A percentile compares a stretch with the other conserved stretches of the same genome.
phyloP scores from a whole-genome alignment of 2,888 invertebrate genomes.

The Geotrupes spiniger region DNA sequence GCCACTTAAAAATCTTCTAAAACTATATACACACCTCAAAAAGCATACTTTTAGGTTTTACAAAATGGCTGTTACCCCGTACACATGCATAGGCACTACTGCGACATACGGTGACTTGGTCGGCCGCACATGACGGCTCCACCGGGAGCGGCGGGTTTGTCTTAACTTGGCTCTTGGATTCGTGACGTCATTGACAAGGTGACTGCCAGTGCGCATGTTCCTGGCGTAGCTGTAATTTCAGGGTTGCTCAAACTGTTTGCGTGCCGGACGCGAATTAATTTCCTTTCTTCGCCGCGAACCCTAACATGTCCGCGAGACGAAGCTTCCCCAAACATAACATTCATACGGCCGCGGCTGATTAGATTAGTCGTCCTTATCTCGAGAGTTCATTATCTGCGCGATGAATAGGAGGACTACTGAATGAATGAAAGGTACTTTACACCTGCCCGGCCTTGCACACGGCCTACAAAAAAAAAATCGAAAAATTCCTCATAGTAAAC shows the following conservation, averaged over 20 bases:
- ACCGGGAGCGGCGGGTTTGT: constrained; percentile 33
- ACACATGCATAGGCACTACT: constrained; percentile 41
- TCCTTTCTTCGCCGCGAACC: too few relatives aligned
- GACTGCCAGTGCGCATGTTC: constrained; percentile 37
- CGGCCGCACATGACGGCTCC: constrained; percentile 21
- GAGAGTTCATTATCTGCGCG: too few relatives aligned
- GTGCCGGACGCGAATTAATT: not conserved
- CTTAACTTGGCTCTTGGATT: constrained; percentile 28
- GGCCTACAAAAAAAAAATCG: too few relatives aligned
- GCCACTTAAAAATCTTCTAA: constrained; percentile 45
- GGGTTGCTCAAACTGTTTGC: constrained; percentile 35
- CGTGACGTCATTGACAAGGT: constrained; percentile 48
- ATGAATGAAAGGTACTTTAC: too few relatives aligned
- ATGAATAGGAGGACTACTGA: too few relatives aligned
- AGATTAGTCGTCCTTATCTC: too few relatives aligned
- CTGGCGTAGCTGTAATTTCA: constrained; percentile 25
- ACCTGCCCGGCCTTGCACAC: too few relatives aligned
- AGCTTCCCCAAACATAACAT: too few relatives aligned
- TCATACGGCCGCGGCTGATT: too few relatives aligned
- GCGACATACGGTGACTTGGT: constrained; percentile 36
- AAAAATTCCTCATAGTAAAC: too few relatives aligned
- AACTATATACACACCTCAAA: constrained; percentile 51
- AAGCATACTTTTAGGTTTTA: constrained; percentile 51
- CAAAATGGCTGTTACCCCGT: constrained; percentile 52
- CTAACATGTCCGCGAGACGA: too few relatives aligned